phyloP scores from a whole-genome alignment of 2,888 invertebrate species.

The Drosophila flavopinicola region DNA sequence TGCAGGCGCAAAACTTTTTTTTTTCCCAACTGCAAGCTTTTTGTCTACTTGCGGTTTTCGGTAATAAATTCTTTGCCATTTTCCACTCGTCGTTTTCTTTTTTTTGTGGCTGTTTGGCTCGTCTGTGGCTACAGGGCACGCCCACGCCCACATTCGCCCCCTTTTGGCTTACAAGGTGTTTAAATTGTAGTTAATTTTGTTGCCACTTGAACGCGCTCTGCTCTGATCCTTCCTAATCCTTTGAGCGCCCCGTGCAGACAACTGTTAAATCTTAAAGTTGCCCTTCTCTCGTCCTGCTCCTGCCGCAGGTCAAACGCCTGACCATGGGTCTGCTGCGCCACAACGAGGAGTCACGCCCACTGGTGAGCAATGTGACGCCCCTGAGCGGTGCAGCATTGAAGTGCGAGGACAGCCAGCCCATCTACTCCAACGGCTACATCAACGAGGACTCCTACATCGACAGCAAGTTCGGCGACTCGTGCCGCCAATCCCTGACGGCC shows the following conservation, averaged over 20 bases:
- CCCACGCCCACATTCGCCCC: conserved; percentile 27
- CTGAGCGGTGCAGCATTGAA: conserved; percentile 53
- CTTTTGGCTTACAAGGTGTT: conserved; percentile 71
- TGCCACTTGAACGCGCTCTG: conserved; percentile 65
- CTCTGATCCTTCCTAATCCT: conserved; percentile 38
- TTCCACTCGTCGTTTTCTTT: background rate
- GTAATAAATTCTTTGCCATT: conserved; percentile 73
- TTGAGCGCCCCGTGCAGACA: conserved; percentile 37
- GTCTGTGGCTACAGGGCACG: conserved; percentile 64
- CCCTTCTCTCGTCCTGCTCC: background rate
- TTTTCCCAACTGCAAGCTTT: conserved; percentile 52
- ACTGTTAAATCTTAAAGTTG: conserved; percentile 49
- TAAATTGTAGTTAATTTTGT: conserved; percentile 80
- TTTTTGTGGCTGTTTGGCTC: conserved; percentile 15
- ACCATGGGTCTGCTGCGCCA: conserved; percentile 89
- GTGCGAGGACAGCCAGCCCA: conserved; percentile 59
- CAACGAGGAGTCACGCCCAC: conserved; percentile 89
- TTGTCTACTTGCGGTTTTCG: conserved; percentile 79
- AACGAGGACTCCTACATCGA: conserved; percentile 88
- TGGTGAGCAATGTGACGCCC: conserved; percentile 87
- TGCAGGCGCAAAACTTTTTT: conserved; percentile 64
- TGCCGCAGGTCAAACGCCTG: conserved; percentile 87
- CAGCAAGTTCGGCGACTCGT: conserved; percentile 83
- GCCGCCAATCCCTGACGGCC: conserved; percentile 82
- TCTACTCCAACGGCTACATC: conserved; percentile 87